Evolutionary conservation across 1,140 invertebrate species (phyloP).

Genomic region (Bombus polaris): DNA sequence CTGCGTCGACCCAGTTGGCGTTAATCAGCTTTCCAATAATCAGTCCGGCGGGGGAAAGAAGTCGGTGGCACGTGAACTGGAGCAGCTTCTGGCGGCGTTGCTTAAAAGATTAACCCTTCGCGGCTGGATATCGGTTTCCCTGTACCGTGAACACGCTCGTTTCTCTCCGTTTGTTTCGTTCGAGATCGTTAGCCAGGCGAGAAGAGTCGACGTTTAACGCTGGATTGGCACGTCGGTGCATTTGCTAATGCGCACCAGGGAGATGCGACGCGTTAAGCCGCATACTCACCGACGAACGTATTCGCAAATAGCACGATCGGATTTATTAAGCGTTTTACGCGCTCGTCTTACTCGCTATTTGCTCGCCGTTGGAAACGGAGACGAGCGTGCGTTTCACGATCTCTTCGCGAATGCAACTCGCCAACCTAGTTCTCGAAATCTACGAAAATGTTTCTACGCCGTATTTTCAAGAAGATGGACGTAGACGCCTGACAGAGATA

Average conservation of each 20-base stretch:
- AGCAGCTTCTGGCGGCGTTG: background rate
- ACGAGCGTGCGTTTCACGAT: too few species aligned
- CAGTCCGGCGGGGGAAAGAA: conserved; percentile 15
- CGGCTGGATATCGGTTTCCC: conserved; percentile 6
- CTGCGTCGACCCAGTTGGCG: conserved; percentile 52
- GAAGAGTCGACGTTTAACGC: background rate
- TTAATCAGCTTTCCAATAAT: conserved; percentile 58
- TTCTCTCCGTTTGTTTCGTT: background rate
- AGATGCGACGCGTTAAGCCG: too few species aligned
- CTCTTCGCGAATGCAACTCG: too few species aligned
- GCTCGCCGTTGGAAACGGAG: too few species aligned
- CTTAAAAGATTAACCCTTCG: conserved; percentile 23
- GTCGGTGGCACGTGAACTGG: conserved; percentile 12
- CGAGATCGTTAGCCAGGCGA: background rate
- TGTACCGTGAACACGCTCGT: background rate
- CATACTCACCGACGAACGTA: too few species aligned
- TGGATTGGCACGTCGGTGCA: background rate
- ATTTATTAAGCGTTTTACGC: too few species aligned
- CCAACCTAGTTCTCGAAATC: too few species aligned
- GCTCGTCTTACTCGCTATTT: too few species aligned
- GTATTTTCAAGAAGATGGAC: too few species aligned
- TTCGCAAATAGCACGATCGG: too few species aligned
- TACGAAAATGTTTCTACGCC: too few species aligned
- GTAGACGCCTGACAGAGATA: too few species aligned
- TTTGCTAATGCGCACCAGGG: background rate